phyloP scores from a whole-genome alignment of 2,797 vertebrate genomes.

The Hafferia zeledoni region DNA sequence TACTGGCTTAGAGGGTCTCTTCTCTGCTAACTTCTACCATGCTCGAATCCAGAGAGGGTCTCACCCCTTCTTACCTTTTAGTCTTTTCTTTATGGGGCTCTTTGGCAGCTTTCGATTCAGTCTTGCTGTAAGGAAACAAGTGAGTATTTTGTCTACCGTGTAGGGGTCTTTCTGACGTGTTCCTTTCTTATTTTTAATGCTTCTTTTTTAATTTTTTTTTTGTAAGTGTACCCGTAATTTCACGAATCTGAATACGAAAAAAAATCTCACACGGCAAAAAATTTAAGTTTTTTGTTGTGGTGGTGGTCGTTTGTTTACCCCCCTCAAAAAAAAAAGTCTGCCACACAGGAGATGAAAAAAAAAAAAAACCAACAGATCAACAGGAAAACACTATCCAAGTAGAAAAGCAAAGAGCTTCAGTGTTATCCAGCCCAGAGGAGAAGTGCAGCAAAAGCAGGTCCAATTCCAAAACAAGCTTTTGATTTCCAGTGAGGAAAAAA shows the following conservation, averaged over 20 bases:
- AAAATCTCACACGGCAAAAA: conserved; percentile 71
- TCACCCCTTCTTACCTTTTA: conserved; percentile 70
- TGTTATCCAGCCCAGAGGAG: conserved; percentile 71
- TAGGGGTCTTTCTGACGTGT: conserved; percentile 67
- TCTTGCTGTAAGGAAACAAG: conserved; percentile 68
- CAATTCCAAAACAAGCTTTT: conserved; percentile 58
- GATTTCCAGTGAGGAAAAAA: conserved; percentile 61
- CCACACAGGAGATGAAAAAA: conserved; percentile 40
- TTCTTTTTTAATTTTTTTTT: neutral
- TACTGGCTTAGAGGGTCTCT: neutral
- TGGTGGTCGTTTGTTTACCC: neutral
- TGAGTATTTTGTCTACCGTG: conserved; percentile 65
- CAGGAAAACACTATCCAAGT: conserved; percentile 64
- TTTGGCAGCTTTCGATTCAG: conserved; percentile 76
- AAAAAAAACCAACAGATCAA: conserved; percentile 34
- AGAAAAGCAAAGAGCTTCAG: conserved; percentile 63
- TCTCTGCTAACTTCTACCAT: neutral
- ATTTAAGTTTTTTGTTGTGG: neutral
- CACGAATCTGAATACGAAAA: conserved; percentile 66
- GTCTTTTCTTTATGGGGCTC: conserved; percentile 74
- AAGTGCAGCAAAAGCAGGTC: conserved; percentile 71
- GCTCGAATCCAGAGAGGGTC: neutral
- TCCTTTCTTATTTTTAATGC: conserved; percentile 58
- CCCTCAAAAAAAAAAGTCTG: conserved; percentile 6
- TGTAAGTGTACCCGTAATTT: conserved; percentile 73